These are phyloP conservation scores for Mimas tiliae DNA, from an alignment of 2,888 invertebrate species.

Conservation along the genomic window DNA sequence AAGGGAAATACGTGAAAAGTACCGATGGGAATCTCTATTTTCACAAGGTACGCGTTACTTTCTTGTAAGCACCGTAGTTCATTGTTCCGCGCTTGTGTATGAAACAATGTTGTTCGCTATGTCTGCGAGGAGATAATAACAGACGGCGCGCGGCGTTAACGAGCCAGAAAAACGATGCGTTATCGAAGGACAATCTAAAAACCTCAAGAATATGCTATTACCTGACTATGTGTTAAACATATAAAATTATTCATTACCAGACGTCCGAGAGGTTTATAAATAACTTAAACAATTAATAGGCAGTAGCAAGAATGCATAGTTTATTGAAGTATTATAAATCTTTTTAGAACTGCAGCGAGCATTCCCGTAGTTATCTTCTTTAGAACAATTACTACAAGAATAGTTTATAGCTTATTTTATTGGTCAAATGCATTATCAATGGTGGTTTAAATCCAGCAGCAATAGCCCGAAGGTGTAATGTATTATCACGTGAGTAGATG, in stretches of 20 bases:
- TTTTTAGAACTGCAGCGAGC: conserved; percentile 7
- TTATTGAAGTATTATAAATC: conserved; percentile 18
- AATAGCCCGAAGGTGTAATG: conserved; percentile 20
- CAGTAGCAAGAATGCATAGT: conserved; percentile 15
- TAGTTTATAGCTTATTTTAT: conserved; percentile 22
- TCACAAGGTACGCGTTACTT: conserved; percentile 43
- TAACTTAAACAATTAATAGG: conserved; percentile 14
- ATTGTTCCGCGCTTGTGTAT: conserved; percentile 44
- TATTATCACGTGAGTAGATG: conserved; percentile 15
- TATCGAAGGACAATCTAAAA: conserved; percentile 15
- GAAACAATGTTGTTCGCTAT: conserved; percentile 33
- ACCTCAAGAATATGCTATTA: conserved; percentile 8
- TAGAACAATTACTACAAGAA: conserved; percentile 19
- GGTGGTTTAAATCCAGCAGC: conserved; percentile 23
- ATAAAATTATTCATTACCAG: conserved; percentile 15
- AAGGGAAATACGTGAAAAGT: conserved; percentile 56
- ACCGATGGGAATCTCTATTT: conserved; percentile 48
- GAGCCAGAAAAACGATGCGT: conserved; percentile 22
- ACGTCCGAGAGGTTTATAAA: not conserved
- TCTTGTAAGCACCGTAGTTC: conserved; percentile 39
- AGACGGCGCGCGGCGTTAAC: not conserved
- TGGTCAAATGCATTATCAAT: conserved; percentile 21
- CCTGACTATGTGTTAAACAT: conserved; percentile 8
- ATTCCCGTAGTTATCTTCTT: conserved; percentile 18
- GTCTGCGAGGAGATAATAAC: conserved; percentile 6